Evolutionary conservation across 2,113 vertebrate species (phyloP).

Genomic region (Micronycteris hirsuta): DNA sequence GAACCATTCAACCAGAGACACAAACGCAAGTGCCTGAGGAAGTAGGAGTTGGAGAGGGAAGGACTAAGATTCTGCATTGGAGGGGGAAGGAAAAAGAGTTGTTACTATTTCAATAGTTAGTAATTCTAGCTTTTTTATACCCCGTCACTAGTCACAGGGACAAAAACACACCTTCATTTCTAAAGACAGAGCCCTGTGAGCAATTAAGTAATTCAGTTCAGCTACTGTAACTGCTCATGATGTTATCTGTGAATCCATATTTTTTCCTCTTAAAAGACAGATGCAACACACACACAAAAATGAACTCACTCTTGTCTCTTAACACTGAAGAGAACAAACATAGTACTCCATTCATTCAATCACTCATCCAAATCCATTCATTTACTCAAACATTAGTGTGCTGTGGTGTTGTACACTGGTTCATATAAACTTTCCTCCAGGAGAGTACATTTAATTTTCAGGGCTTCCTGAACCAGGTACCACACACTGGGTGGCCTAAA

Average conservation of each 20-base stretch:
- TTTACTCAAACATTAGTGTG: background rate
- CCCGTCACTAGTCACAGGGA: background rate
- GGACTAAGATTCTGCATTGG: background rate
- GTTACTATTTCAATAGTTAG: background rate
- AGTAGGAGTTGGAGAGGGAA: rapidly evolving
- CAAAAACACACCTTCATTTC: constrained; percentile 34
- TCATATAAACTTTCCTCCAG: background rate
- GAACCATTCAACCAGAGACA: background rate
- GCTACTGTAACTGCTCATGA: background rate
- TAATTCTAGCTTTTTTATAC: background rate
- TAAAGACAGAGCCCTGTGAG: background rate
- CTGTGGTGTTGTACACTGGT: background rate
- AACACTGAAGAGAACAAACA: background rate
- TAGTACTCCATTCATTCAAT: background rate
- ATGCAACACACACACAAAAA: background rate
- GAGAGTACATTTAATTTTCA: background rate
- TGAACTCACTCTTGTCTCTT: background rate
- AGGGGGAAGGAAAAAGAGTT: background rate
- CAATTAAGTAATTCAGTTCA: background rate
- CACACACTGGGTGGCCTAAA: background rate
- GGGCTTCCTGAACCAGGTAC: background rate
- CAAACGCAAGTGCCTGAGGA: background rate
- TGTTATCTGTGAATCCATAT: background rate
- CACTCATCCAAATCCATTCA: background rate
- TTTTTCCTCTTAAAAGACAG: background rate